Base-by-base conservation (phyloP, 2,888 invertebrate genomes). In the Polymixis lichenea region DNA sequence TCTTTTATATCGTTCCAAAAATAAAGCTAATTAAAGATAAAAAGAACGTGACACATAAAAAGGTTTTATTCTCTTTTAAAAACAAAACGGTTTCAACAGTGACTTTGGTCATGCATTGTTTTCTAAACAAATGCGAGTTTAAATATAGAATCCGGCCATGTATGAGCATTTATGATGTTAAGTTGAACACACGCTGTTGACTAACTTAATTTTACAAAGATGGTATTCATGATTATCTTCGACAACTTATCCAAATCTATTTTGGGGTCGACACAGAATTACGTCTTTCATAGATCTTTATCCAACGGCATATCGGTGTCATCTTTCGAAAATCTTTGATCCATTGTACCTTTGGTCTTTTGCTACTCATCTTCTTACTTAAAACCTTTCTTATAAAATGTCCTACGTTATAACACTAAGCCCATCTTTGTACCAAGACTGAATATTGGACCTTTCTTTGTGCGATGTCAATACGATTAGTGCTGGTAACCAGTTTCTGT, bases 51-150 rank as follows among this genome's bases (percentile, higher is more conserved):
- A 78, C 80, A 84, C 77, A 75, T 80, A 87, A 88, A 87, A 86
- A 83, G 79, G 77, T 71, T 77, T 78, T 60, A 56, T 66, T 70
- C 65, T 75, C 78, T 78, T 87, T 72, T 77, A 61, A 77, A 85
- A 86, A 84, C 82, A 82, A 77, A 77, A 82, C 64, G 43, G 77
- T 72, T 74, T 82, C 80, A 91, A 93, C 91, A 88, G 87, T 86
- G 90, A 90, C 90, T 84, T 79, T 82, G 83, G 91, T 93, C 95
- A 95, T 94, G 95, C 94, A 93, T 94, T 95, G 95, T 95, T 94
- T 93, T 92, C 89, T 89, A 95, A 95, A 95, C 95, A 95, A 91
- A 89, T 78, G 87, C 85, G 43, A 32, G 79, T 88, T 87, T 88
- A 91, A 90, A 88, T 88, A 88, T 82, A 88, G 87, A 77, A 85